Percentiles rank a stretch among this genome's conserved stretches.
These are phyloP conservation scores for Caenorhabditis japonica DNA, from an alignment of 2,888 invertebrate genomes.

Conservation along the genomic window DNA sequence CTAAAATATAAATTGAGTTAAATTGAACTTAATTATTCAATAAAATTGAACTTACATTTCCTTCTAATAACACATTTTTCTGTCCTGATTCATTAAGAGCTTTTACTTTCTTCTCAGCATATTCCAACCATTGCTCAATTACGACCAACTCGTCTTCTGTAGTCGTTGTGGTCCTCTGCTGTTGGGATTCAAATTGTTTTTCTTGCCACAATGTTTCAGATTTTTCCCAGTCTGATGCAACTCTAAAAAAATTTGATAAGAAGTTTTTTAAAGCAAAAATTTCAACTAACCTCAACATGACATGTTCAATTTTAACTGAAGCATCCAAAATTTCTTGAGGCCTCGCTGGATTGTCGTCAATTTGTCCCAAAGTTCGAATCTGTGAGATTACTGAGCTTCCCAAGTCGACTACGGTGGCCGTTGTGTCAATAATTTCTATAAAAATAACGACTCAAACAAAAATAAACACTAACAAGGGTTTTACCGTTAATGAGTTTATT, in stretches of 20 bases:
- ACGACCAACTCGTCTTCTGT: conserved; percentile 52
- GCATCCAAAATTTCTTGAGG: conserved; percentile 79
- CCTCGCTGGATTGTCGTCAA: conserved; percentile 83
- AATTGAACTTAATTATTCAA: background rate
- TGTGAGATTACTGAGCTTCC: conserved; percentile 83
- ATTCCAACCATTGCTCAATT: conserved; percentile 62
- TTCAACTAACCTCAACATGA: conserved; percentile 69
- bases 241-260: conserved; percentile 47
- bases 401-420: conserved; percentile 87
- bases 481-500: conserved; percentile 49
- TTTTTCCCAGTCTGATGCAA: conserved; percentile 70
- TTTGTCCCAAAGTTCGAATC: conserved; percentile 84
- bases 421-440: conserved; percentile 83
- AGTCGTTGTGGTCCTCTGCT: conserved; percentile 27
- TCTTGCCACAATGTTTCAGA: conserved; percentile 67
- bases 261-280: background rate
- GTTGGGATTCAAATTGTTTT: conserved; percentile 10
- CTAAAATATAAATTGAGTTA: conserved; percentile 12
- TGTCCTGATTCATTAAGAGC: conserved; percentile 63
- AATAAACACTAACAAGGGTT: background rate
- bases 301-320: conserved; percentile 79
- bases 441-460: background rate
- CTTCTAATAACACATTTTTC: conserved; percentile 54
- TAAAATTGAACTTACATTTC: conserved; percentile 50
- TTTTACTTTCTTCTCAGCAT: conserved; percentile 59